Percentiles rank a stretch among this genome's conserved stretches.
phyloP scores from a whole-genome alignment of 2,888 invertebrate species.

The Halictus ligatus region DNA sequence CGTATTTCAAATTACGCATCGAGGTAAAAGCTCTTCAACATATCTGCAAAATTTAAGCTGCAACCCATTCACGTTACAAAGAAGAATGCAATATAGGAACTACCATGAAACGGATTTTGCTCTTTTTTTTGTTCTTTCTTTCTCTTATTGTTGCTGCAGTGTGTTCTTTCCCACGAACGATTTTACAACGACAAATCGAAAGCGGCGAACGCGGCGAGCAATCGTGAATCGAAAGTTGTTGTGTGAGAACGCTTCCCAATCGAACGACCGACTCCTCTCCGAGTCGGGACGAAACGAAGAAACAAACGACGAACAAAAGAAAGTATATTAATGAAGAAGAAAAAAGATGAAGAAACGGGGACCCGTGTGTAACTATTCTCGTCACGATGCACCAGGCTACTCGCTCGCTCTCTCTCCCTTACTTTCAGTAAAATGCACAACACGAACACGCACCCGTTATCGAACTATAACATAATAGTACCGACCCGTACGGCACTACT shows the following conservation, averaged over 20 bases:
- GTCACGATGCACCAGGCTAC: slow-evolving; percentile 31
- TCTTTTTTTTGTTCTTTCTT: background rate
- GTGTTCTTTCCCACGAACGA: slow-evolving; percentile 52
- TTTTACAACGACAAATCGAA: slow-evolving; percentile 32
- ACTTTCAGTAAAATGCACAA: slow-evolving; percentile 55
- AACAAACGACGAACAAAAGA: slow-evolving; percentile 3
- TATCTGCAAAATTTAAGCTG: slow-evolving; percentile 49
- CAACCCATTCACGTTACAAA: slow-evolving; percentile 59
- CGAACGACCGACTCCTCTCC: background rate
- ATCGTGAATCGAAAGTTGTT: slow-evolving; percentile 27
- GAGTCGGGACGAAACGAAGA: background rate
- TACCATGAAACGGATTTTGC: slow-evolving; percentile 52
- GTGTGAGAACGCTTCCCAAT: slow-evolving; percentile 20
- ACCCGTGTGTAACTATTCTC: slow-evolving; percentile 37
- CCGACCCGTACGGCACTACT: slow-evolving; percentile 54
- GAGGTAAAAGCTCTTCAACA: slow-evolving; percentile 28
- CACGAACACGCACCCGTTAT: slow-evolving; percentile 64
- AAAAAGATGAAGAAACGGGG: slow-evolving; percentile 27
- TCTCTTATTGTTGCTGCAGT: slow-evolving; percentile 32
- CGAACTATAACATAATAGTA: slow-evolving; percentile 63
- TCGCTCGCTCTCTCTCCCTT: background rate
- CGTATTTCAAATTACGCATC: background rate
- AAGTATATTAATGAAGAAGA: background rate
- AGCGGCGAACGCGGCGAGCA: slow-evolving; percentile 42
- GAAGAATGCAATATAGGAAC: slow-evolving; percentile 64